Evolutionary conservation across 2,113 vertebrate genomes (phyloP), one percentile per base, ranked within the genome.

Genomic region (Rhabdomys dilectus): DNA sequence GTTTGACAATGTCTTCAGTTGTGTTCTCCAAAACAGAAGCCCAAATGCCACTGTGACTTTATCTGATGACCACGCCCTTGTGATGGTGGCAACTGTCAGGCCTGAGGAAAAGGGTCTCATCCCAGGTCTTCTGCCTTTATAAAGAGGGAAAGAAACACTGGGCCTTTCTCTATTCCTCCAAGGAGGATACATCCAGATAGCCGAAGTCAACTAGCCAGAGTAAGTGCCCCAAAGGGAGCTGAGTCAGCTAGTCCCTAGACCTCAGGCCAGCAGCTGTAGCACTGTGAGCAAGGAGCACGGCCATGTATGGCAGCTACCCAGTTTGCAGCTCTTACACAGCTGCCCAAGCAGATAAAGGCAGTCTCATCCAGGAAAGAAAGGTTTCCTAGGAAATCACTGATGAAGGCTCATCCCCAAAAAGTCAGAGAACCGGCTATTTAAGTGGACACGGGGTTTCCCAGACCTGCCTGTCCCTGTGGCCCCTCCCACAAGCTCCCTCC

Each of bases 251-350:
- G 22, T 5, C 15, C 56, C 56, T 80, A 13, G 29, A 5, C 0
- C 29, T 12, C 22, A 16, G 53, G 7, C 56, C 6, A 17, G 34
- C 7, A 31, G 39, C 58, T 51, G 48, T 60, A 42, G 81, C 3
- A 16, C 36, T 0, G 12, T 31, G n/a, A 60, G 17, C 19, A 31
- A 64, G 17, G 8, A n/a, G 42, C 31, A 9, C 5, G 6, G 12
- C 13, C 31, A 0, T 13, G 29, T 0, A 6, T 16, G 13, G 9
- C 21, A 76, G 39, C 26, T 7, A 3, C 53, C 42, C 7, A 0
- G 19, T 17, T 29, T 19, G 0, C 1, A 11, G 31, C 8, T 36
- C 36, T 42, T 1, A 17, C 0, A 60, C 0, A 3, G 62, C 51
- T 24, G 26, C 53, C 53, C 0, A 0, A 9, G 15, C 73, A 31